Conservation (phyloP, 1,140 invertebrate genomes). For the Brachionus angularis region DNA sequence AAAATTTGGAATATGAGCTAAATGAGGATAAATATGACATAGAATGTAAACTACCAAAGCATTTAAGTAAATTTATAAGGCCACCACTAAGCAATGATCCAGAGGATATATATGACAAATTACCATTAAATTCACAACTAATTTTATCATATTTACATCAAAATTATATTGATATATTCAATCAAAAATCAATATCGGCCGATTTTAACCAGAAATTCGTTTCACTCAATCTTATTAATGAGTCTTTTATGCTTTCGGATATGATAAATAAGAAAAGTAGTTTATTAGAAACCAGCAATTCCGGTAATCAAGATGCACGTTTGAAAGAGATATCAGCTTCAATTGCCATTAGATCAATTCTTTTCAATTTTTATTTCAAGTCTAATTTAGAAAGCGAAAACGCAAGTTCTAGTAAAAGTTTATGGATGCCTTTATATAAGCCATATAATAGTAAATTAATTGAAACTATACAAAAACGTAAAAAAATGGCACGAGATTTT, state of each 20-base stretch:
- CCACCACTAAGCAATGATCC: neutral
- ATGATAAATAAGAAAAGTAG: conserved; percentile 15
- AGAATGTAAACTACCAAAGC: neutral
- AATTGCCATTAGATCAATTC: conserved; percentile 8
- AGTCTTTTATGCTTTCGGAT: conserved; percentile 10
- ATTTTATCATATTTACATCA: conserved; percentile 37
- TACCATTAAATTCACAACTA: neutral
- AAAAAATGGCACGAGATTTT: conserved; percentile 31
- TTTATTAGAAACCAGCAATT: neutral
- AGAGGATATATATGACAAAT: conserved; percentile 34
- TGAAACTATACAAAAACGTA: neutral
- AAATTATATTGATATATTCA: conserved; percentile 40
- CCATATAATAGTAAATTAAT: conserved; percentile 24
- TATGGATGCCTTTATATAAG: conserved; percentile 39
- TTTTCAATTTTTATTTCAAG: conserved; percentile 43
- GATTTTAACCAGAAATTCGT: conserved; percentile 19
- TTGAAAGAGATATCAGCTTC: conserved; percentile 30
- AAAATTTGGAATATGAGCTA: neutral
- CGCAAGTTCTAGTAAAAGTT: no score
- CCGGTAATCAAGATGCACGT: conserved; percentile 15
- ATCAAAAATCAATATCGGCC: neutral
- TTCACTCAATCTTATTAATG: neutral
- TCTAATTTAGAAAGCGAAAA: neutral
- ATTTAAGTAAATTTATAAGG: conserved; percentile 20
- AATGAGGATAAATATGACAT: neutral